phyloP scores from a whole-genome alignment of 2,888 invertebrate genomes.

The Nomada fucata region DNA sequence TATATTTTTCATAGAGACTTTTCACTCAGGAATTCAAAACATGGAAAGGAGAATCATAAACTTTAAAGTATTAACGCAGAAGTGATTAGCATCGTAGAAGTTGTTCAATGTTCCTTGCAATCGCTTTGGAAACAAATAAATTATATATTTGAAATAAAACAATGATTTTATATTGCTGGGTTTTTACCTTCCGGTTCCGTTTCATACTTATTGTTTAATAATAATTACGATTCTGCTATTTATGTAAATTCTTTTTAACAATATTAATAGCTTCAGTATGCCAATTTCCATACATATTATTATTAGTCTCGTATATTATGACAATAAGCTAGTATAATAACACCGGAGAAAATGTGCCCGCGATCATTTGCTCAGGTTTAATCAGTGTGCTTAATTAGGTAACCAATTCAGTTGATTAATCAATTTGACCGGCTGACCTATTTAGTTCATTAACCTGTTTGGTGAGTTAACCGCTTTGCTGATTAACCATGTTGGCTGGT shows the following conservation, averaged over 20 bases:
- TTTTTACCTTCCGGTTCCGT: too few species aligned
- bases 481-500: constrained; percentile 32
- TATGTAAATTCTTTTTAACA: not conserved
- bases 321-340: constrained; percentile 15
- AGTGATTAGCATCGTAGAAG: too few species aligned
- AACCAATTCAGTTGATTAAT: constrained; percentile 55
- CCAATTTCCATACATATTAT: not conserved
- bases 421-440: constrained; percentile 54
- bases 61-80: too few species aligned
- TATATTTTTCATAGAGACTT: too few species aligned
- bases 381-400: constrained; percentile 54
- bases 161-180: too few species aligned
- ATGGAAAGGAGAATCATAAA: too few species aligned
- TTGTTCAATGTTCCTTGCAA: too few species aligned
- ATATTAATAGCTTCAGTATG: not conserved
- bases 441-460: constrained; percentile 54
- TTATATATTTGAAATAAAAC: too few species aligned
- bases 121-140: too few species aligned
- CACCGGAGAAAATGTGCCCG: constrained; percentile 18
- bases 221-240: not conserved
- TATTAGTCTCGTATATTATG: not conserved
- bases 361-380: constrained; percentile 40
- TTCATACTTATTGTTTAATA: not conserved
- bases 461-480: constrained; percentile 42
- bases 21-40: too few species aligned